Evolutionary conservation across 2,888 invertebrate species (phyloP).

Genomic region (Anoncus sp.): DNA sequence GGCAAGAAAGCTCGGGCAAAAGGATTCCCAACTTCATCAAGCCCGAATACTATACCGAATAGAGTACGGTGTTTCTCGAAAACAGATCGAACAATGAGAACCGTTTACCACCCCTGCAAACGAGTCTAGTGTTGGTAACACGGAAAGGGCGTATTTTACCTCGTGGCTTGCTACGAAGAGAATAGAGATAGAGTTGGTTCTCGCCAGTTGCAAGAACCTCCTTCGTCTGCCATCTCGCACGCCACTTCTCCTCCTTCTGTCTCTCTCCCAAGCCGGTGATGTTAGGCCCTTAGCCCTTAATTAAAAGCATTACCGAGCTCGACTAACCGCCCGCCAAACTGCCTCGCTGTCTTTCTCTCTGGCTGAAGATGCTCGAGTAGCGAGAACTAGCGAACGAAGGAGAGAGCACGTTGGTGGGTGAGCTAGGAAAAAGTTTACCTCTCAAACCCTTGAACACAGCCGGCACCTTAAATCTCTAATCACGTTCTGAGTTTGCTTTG

Average conservation of each 20-base stretch:
- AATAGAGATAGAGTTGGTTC: conserved; percentile 60
- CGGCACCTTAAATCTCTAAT: conserved; percentile 68
- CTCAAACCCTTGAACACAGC: conserved; percentile 56
- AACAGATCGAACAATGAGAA: conserved; percentile 64
- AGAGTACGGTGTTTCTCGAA: conserved; percentile 36
- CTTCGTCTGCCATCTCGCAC: conserved; percentile 48
- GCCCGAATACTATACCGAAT: conserved; percentile 15
- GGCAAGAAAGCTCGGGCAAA: conserved; percentile 49
- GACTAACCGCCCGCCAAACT: conserved; percentile 66
- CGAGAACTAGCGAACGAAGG: conserved; percentile 36
- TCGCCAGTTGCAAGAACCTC: conserved; percentile 57
- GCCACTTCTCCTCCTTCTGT: conserved; percentile 48
- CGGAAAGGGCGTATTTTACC: conserved; percentile 65
- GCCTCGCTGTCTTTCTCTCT: conserved; percentile 54
- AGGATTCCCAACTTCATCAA: conserved; percentile 60
- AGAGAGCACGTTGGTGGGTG: conserved; percentile 30
- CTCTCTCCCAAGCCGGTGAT: conserved; percentile 57
- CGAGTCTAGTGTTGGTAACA: conserved; percentile 58
- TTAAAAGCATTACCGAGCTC: conserved; percentile 71
- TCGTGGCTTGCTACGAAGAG: conserved; percentile 62
- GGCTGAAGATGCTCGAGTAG: conserved; percentile 39
- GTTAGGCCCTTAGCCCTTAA: conserved; percentile 69
- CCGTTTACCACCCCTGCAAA: conserved; percentile 50
- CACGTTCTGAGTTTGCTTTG: conserved; percentile 67
- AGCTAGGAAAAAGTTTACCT: conserved; percentile 66